Percentiles rank a stretch among this genome's conserved stretches.
phyloP scores from a whole-genome alignment of 2,888 invertebrate genomes.

The Itoplectis maculator region DNA sequence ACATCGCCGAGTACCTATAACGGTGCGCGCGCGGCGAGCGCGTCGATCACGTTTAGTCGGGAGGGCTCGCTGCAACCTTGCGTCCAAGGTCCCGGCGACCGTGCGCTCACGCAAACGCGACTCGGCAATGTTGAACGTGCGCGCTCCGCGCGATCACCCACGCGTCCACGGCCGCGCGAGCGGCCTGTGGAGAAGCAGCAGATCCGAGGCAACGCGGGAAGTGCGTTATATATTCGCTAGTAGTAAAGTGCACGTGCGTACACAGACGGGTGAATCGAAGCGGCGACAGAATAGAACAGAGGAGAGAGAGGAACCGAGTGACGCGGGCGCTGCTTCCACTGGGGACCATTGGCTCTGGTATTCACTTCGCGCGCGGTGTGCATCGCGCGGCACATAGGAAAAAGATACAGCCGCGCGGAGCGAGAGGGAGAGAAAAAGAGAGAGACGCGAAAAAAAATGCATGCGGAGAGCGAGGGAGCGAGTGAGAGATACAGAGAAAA shows the following conservation, averaged over 20 bases:
- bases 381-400: slow-evolving; percentile 16
- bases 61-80: slow-evolving; percentile 74
- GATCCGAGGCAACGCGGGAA: background rate
- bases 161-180: slow-evolving; percentile 16
- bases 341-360: background rate
- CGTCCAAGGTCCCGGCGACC: slow-evolving; percentile 75
- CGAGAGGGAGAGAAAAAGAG: background rate
- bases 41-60: slow-evolving; percentile 34
- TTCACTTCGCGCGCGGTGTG: background rate
- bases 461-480: background rate
- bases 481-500: background rate
- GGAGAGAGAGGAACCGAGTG: slow-evolving; percentile 1
- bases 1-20: background rate
- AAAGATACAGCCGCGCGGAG: background rate
- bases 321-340: slow-evolving; percentile 8
- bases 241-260: slow-evolving; percentile 44
- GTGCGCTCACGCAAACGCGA: slow-evolving; percentile 50
- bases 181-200: slow-evolving; percentile 1
- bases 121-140: slow-evolving; percentile 53
- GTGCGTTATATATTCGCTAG: background rate
- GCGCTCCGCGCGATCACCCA: slow-evolving; percentile 45
- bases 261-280: slow-evolving; percentile 39
- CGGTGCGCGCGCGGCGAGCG: no score
- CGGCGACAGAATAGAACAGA: slow-evolving; percentile 23
- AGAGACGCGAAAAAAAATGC: no score